phyloP scores from a whole-genome alignment of 2,797 vertebrate species.

The Diceros bicornis region DNA sequence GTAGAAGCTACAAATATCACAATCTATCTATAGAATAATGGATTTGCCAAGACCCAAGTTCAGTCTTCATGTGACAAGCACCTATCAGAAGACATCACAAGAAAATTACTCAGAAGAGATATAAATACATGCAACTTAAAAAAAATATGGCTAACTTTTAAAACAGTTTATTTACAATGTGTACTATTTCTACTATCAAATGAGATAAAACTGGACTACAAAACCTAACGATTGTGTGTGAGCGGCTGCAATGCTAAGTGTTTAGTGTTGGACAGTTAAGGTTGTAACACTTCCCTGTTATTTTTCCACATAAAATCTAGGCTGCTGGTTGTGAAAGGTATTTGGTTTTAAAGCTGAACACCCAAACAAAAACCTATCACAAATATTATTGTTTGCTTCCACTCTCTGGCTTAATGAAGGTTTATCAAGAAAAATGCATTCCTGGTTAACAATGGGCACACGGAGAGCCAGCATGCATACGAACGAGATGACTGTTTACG shows the following conservation, averaged over 20 bases:
- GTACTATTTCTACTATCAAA: neutral
- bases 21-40: neutral
- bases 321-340: neutral
- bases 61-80: constrained; percentile 30
- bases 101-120: constrained; percentile 25
- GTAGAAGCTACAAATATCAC: neutral
- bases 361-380: neutral
- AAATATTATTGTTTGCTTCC: neutral
- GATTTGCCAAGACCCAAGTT: neutral
- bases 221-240: neutral
- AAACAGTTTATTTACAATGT: neutral
- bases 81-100: neutral
- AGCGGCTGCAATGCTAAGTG: neutral
- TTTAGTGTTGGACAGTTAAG: neutral
- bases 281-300: neutral
- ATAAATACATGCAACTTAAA: neutral
- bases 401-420: neutral
- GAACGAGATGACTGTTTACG: neutral
- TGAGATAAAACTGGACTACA: neutral
- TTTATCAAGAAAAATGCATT: constrained; percentile 8
- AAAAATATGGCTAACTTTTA: neutral
- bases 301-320: neutral
- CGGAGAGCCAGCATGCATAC: neutral
- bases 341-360: neutral
- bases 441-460: neutral